Conservation (phyloP, 2,113 vertebrate genomes). For the Phoenicopterus ruber region DNA sequence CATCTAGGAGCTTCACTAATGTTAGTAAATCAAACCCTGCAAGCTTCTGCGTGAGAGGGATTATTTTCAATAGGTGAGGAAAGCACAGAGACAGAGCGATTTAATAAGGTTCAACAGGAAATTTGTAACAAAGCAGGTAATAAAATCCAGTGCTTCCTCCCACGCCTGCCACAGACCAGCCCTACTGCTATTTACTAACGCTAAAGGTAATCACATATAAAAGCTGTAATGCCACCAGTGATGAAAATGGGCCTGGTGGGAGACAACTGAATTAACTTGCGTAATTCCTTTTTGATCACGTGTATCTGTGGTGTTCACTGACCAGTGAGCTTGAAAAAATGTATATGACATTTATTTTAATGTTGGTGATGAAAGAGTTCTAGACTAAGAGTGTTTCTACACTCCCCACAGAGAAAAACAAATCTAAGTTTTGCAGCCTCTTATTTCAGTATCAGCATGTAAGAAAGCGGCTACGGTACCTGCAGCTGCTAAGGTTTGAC, state of each 20-base stretch:
- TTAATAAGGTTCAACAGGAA: neutral
- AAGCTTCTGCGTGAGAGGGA: neutral
- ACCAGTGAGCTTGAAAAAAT: neutral
- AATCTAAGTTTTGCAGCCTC: neutral
- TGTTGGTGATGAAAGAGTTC: neutral
- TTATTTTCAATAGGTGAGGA: neutral
- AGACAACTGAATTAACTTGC: neutral
- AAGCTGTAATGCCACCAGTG: neutral
- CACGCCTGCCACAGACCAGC: neutral
- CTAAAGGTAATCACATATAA: constrained; percentile 6
- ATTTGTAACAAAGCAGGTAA: neutral
- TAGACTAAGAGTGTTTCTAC: neutral
- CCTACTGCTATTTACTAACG: neutral
- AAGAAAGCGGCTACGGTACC: neutral
- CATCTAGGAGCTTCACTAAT: neutral
- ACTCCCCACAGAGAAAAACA: neutral
- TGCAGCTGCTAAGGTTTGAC: neutral
- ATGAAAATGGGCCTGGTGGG: neutral
- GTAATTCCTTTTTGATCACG: neutral
- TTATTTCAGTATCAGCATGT: neutral
- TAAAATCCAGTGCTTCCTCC: neutral
- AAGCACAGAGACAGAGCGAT: neutral
- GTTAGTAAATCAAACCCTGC: neutral
- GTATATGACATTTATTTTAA: neutral
- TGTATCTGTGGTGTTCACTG: neutral